Base-by-base conservation (phyloP, 2,797 vertebrate species). In the Propithecus perrieri region DNA sequence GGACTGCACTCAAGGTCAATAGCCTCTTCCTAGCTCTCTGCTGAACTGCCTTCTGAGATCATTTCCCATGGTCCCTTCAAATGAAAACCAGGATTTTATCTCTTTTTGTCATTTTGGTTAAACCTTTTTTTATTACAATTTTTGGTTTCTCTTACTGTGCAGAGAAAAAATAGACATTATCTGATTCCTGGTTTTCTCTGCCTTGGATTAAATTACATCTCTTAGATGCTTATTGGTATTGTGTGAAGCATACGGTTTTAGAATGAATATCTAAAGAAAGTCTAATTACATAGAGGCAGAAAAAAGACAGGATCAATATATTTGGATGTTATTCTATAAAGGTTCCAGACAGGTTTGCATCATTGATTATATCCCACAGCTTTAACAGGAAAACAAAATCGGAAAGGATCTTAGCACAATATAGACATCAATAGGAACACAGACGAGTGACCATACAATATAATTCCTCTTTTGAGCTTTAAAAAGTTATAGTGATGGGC, bases 401-500 rank as follows among this genome's bases (percentile, higher is more conserved):
- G 76, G 46, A 81, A 88, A 91, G 30, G 46, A 88, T 89, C 75
- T 89, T 65, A 83, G 69, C 65, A 91, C 63, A 94, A 65, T 7
- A 22, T 22, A 55, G 69, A 38, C 46, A 86, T 90, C 89, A 85
- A 80, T 11, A 88, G 30, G 59, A 84, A 91, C 61, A 75, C 76
- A 95, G 55, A 71, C 18, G 75, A 93, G 55, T 74, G 38, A 41
- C 15, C 53, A 69, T 85, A 61, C 93, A 95, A 94, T 67, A 81
- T 41, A 95, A 92, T 93, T 97, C 67, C 26, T 91, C 83, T 91
- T 93, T 80, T 89, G 65, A 86, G 75, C 63, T 92, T 84, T 81
- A 50, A 84, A 90, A 95, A 92, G 59, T 89, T 43, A 84, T 4
- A 95, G 76, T 30, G 89, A 57, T 48, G 43, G 41, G 33, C 46